Conservation (phyloP, 2,888 invertebrate species). For the Diplolepis rosae region DNA sequence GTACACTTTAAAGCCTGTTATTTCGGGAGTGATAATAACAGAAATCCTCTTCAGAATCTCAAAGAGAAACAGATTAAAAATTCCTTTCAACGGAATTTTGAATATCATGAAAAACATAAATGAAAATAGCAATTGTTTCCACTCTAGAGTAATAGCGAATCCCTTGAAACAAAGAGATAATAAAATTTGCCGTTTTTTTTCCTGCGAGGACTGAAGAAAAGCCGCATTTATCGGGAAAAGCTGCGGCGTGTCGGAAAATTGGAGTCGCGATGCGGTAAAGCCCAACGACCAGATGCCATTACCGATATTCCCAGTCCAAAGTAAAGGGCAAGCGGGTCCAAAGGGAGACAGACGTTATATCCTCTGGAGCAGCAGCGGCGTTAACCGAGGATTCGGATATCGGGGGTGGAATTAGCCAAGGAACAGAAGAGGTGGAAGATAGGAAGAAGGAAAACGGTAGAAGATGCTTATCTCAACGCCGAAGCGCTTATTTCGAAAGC, state of each 20-base stretch:
- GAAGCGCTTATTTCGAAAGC: background rate
- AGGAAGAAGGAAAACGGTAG: background rate
- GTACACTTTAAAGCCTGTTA: no score
- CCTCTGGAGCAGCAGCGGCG: conserved; percentile 5
- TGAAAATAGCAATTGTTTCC: background rate
- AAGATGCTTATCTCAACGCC: background rate
- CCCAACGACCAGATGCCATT: conserved; percentile 21
- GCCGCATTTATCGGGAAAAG: conserved; percentile 30
- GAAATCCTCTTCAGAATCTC: background rate
- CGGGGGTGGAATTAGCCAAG: conserved; percentile 18
- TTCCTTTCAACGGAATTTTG: background rate
- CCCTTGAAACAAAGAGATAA: conserved; percentile 12
- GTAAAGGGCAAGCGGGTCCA: conserved; percentile 12
- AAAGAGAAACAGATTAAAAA: background rate
- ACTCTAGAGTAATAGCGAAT: background rate
- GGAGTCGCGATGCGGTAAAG: conserved; percentile 34
- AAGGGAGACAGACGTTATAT: conserved; percentile 11
- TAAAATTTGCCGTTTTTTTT: conserved; percentile 8
- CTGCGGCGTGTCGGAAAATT: conserved; percentile 38
- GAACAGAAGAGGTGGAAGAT: conserved; percentile 4
- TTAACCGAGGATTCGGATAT: conserved; percentile 24
- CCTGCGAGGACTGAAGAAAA: conserved; percentile 7
- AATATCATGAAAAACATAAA: background rate
- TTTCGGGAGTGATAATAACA: background rate
- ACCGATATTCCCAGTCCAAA: conserved; percentile 16